Evolutionary conservation across 2,888 invertebrate genomes (phyloP), one percentile per base, ranked within the genome.

Genomic region (Masnerella sp.): DNA sequence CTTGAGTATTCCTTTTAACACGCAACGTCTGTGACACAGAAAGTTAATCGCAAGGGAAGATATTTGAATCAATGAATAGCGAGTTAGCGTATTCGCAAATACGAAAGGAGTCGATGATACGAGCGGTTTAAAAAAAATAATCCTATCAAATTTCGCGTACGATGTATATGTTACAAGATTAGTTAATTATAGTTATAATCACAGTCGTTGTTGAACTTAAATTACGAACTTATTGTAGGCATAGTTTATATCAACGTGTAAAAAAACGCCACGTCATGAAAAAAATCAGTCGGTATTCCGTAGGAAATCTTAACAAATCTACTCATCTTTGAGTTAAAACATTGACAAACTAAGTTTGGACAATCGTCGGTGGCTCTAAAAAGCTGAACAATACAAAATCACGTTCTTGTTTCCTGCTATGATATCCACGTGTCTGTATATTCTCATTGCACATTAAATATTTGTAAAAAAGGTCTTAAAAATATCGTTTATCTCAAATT

Each of bases 251-350:
- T 49, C 30, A 56, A 54, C 14, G 43, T 68, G 61, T 68, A 68
- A 59, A 68, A 74, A 73, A 68, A 68, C 64, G 58, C 56, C 62
- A 68, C 45, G 52, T 68, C 34, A 34, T 68, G 58, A 74, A 68
- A 68, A 68, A 30, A 74, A 67, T 74, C 68, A 74, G 73, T 68
- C 62, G 12, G 34, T 64, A 68, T 74, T 52, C 20, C 52, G 40
- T 73, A 73, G 56, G 64, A 68, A 74, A 64, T 62, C 61, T 62
- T 56, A 73, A 62, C 51, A 62, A 73, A 68, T 68, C 68, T 74
- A 58, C 58, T 62, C 72, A 67, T 54, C 14, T 64, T 58, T 25
- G 45, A 72, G 65, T 67, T 56, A 68, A 62, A 73, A 68, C 68
- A 67, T 67, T 62, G 36, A 68, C 38, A n/a, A 72, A 61, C 54